Evolutionary conservation across 2,113 vertebrate genomes (phyloP).

Genomic region (Heptranchias perlo): DNA sequence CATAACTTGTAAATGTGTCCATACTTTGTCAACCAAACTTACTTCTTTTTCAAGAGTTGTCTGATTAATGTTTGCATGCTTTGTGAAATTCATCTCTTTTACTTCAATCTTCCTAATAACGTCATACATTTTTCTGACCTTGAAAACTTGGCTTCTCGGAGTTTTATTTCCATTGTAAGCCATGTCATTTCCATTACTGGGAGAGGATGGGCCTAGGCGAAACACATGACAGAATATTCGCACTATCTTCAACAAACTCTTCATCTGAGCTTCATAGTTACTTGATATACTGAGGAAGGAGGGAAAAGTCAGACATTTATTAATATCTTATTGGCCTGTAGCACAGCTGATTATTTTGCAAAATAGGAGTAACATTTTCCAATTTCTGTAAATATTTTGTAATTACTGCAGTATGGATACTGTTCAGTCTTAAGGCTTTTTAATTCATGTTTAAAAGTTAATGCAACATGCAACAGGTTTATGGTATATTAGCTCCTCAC

Average conservation of each 20-base stretch:
- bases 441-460: background rate
- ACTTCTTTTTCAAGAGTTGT: conserved; percentile 60
- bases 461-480: background rate
- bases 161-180: conserved; percentile 99
- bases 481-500: background rate
- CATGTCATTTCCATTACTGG: conserved; percentile 91
- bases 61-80: conserved; percentile 62
- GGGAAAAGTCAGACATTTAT: conserved; percentile 46
- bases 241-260: conserved; percentile 90
- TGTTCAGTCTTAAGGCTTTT: background rate
- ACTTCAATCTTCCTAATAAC: conserved; percentile 65
- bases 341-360: background rate
- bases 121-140: conserved; percentile 79
- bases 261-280: conserved; percentile 96
- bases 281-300: conserved; percentile 76
- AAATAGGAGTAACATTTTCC: background rate
- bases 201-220: conserved; percentile 85
- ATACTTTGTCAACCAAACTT: conserved; percentile 55
- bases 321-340: conserved; percentile 29
- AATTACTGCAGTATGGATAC: background rate
- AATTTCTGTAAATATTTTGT: background rate
- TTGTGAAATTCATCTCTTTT: conserved; percentile 65
- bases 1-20: background rate
- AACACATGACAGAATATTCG: conserved; percentile 96
- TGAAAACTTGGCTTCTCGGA: conserved; percentile 91